phyloP scores from a whole-genome alignment of 1,140 invertebrate genomes.

The Ylistrum balloti region DNA sequence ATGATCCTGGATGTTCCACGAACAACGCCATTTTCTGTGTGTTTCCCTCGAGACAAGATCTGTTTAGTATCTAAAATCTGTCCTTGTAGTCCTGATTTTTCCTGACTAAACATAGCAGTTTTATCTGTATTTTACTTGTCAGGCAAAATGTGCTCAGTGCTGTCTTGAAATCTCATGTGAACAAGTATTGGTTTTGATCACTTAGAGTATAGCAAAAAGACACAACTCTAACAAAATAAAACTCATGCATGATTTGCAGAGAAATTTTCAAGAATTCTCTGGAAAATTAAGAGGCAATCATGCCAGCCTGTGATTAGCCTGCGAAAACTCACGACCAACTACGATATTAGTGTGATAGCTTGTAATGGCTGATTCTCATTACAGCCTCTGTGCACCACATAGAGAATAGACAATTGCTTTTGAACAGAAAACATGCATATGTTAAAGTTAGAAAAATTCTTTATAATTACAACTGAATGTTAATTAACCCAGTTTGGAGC shows the following conservation, averaged over 20 bases:
- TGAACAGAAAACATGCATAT: neutral
- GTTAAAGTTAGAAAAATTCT: neutral
- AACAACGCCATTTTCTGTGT: neutral
- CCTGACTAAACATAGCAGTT: neutral
- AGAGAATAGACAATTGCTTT: neutral
- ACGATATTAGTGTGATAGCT: neutral
- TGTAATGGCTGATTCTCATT: neutral
- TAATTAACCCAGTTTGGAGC: neutral
- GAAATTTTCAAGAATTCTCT: slow-evolving; percentile 20
- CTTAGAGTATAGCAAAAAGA: neutral
- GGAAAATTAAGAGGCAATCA: slow-evolving; percentile 25
- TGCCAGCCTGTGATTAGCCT: neutral
- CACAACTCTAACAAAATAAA: slow-evolving; percentile 2
- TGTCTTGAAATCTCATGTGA: neutral
- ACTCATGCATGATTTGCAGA: slow-evolving; percentile 8
- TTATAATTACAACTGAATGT: neutral
- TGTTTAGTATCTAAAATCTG: neutral
- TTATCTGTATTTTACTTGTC: neutral
- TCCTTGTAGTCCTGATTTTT: slow-evolving; percentile 25
- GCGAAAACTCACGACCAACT: neutral
- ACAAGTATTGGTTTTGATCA: slow-evolving; percentile 10
- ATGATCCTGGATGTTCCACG: neutral
- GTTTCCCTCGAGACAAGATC: neutral
- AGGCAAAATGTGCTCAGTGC: neutral
- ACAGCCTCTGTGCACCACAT: neutral